Conservation (phyloP, 2,113 vertebrate genomes). For the Gallinago paraguaiae region DNA sequence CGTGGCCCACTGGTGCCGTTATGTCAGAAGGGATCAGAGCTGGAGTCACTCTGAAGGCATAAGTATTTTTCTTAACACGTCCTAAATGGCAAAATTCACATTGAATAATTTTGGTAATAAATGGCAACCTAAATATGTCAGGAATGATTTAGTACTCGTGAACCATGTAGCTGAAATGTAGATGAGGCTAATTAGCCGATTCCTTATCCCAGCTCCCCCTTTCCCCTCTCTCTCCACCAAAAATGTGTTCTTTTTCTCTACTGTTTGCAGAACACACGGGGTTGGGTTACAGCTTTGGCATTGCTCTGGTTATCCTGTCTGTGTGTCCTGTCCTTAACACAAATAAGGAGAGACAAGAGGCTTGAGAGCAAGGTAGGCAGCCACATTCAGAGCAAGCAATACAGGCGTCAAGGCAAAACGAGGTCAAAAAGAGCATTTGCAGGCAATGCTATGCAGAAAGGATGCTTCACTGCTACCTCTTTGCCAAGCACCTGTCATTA, state of each 20-base stretch:
- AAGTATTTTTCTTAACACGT: constrained; percentile 48
- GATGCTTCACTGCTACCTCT: background rate
- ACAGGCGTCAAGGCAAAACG: background rate
- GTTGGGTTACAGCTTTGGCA: constrained; percentile 66
- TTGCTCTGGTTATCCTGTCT: constrained; percentile 63
- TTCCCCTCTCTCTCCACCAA: background rate
- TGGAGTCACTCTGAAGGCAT: constrained; percentile 46
- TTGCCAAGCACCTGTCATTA: background rate
- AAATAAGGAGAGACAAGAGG: constrained; percentile 67
- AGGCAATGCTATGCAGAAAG: background rate
- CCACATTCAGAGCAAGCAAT: constrained; percentile 67
- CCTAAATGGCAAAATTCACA: constrained; percentile 61
- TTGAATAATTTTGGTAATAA: constrained; percentile 73
- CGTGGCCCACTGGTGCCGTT: background rate
- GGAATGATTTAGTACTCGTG: constrained; percentile 70
- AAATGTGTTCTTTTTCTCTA: background rate
- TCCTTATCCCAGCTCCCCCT: constrained; percentile 35
- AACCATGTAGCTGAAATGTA: constrained; percentile 71
- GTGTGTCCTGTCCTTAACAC: constrained; percentile 61
- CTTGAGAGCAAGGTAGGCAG: constrained; percentile 44
- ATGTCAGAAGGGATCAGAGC: constrained; percentile 58
- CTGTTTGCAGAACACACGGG: constrained; percentile 30
- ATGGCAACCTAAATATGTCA: constrained; percentile 77
- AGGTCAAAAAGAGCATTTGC: constrained; percentile 52
- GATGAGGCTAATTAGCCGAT: constrained; percentile 77